Evolutionary conservation across 92 coral and sea anemone genomes (phyloP).

Genomic region (Parazoanthus atlanticus): DNA sequence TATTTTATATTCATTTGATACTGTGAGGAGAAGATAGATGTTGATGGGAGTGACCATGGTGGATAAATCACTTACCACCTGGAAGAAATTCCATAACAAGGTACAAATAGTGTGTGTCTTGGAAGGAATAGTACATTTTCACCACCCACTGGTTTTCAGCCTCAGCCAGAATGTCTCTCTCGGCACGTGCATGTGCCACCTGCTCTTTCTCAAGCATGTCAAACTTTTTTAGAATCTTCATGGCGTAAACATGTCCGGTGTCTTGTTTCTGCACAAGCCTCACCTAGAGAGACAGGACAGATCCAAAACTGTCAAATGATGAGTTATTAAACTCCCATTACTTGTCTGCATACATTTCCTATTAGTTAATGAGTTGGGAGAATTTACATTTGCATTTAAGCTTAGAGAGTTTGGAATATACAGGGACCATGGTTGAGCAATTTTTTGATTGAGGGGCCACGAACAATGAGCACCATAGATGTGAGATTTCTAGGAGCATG

Average conservation of each 20-base stretch:
- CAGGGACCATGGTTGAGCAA: no score
- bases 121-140: slow-evolving; percentile 96
- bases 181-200: slow-evolving; percentile 97
- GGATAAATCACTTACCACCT: slow-evolving; percentile 90
- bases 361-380: no score
- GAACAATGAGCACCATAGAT: no score
- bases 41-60: no score
- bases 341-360: background rate
- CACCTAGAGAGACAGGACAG: slow-evolving; percentile 55
- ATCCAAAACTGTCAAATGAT: background rate
- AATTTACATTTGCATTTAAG: no score
- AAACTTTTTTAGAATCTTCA: slow-evolving; percentile 92
- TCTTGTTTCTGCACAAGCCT: slow-evolving; percentile 96
- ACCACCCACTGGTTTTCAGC: slow-evolving; percentile 99
- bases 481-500: no score
- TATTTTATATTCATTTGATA: no score
- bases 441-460: no score
- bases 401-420: no score
- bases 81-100: slow-evolving; percentile 98
- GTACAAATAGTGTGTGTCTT: slow-evolving; percentile 88
- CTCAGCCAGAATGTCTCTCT: slow-evolving; percentile 92
- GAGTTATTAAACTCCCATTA: background rate
- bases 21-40: no score
- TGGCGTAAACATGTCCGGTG: slow-evolving; percentile 98
- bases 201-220: slow-evolving; percentile 98